Evolutionary conservation across 2,113 vertebrate species (phyloP).

Genomic region (Syrrhaptes paradoxus): DNA sequence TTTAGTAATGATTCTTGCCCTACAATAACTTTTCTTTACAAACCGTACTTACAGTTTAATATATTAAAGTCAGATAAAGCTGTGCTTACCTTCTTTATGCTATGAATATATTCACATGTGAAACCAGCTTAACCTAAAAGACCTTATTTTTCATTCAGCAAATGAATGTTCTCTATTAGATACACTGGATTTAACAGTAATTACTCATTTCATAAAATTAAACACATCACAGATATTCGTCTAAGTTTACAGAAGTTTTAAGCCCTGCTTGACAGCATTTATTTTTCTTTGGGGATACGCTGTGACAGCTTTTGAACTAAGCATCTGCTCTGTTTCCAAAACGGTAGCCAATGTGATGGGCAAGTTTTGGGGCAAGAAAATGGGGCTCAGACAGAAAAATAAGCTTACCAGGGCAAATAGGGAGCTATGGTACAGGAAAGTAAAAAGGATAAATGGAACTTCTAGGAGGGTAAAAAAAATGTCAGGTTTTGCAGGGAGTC

Average conservation of each 20-base stretch:
- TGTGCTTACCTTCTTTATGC: neutral
- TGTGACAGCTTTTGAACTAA: neutral
- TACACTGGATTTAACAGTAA: neutral
- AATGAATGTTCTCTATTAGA: neutral
- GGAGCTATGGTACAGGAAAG: neutral
- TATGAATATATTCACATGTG: neutral
- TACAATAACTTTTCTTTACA: neutral
- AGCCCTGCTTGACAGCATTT: rapidly evolving
- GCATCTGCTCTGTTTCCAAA: neutral
- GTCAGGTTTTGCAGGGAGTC: neutral
- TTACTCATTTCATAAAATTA: neutral
- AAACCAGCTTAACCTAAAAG: neutral
- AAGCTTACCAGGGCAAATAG: neutral
- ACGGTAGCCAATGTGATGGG: neutral
- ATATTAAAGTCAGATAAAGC: neutral
- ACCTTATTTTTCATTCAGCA: neutral
- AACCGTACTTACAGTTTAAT: neutral
- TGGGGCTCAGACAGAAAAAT: neutral
- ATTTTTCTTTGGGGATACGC: neutral
- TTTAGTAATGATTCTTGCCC: neutral
- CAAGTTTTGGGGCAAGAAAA: neutral
- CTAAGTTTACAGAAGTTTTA: neutral
- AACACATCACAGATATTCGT: neutral
- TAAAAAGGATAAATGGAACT: neutral
- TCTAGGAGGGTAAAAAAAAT: neutral